Evolutionary conservation across 2,888 invertebrate genomes (phyloP).

Genomic region (Entomobrya multifasciata): DNA sequence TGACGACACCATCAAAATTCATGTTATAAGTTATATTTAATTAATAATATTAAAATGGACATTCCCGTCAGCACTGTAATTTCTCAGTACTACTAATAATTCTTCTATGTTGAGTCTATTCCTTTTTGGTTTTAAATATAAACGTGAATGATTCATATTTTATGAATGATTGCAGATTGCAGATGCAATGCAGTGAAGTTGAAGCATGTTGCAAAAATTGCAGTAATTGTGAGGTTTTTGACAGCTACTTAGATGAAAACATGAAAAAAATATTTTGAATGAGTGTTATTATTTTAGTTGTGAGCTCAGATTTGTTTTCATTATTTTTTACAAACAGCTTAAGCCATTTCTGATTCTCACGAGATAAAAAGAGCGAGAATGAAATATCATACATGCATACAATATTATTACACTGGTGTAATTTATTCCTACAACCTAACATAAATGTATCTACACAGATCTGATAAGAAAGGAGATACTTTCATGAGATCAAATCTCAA

Average conservation of each 20-base stretch:
- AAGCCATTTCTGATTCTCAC: constrained; percentile 16
- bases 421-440: not conserved
- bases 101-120: too few relatives aligned
- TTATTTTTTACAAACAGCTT: not conserved
- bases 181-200: too few relatives aligned
- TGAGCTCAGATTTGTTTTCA: not conserved
- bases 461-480: constrained; percentile 9
- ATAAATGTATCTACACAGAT: not conserved
- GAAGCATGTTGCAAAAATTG: too few relatives aligned
- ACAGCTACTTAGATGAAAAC: not conserved
- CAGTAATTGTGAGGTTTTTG: not conserved
- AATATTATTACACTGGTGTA: not conserved
- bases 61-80: too few relatives aligned
- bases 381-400: too few relatives aligned
- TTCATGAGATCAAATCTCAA: constrained; percentile 20
- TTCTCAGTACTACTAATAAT: too few relatives aligned
- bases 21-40: too few relatives aligned
- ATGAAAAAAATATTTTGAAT: not conserved
- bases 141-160: too few relatives aligned
- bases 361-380: constrained; percentile 29
- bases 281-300: not conserved
- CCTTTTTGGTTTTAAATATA: too few relatives aligned
- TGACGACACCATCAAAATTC: not conserved
- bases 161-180: too few relatives aligned
- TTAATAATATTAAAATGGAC: too few relatives aligned